Evolutionary conservation across 2,113 vertebrate genomes (phyloP).

Genomic region (Pangasianodon gigas): DNA sequence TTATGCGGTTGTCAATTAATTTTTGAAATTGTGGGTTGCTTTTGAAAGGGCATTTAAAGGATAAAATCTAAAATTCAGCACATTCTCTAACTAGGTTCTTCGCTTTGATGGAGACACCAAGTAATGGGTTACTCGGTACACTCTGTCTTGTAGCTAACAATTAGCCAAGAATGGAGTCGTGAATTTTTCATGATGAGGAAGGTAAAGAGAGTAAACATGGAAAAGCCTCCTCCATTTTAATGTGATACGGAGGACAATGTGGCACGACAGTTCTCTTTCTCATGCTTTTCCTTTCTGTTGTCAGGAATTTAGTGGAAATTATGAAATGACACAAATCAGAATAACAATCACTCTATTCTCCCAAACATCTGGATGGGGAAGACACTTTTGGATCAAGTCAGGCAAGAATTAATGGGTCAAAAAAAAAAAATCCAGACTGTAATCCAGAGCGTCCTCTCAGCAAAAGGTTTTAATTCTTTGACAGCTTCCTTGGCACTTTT

Average conservation of each 20-base stretch:
- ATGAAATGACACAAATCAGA: background rate
- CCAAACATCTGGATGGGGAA: background rate
- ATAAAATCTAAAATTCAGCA: conserved; percentile 33
- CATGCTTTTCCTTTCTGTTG: background rate
- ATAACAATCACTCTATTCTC: background rate
- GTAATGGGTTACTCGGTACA: conserved; percentile 77
- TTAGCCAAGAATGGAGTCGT: conserved; percentile 74
- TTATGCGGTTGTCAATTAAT: too few species aligned
- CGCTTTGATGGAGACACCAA: conserved; percentile 48
- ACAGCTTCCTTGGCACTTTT: background rate
- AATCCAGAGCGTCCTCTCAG: background rate
- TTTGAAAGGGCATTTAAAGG: background rate
- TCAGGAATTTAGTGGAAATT: background rate
- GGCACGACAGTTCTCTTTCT: background rate
- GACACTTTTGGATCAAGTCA: background rate
- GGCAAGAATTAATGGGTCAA: background rate
- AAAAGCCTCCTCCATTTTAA: conserved; percentile 52
- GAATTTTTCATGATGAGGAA: conserved; percentile 77
- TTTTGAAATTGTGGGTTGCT: background rate
- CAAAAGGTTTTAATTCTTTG: background rate
- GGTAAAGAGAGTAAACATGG: conserved; percentile 57
- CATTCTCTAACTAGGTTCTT: conserved; percentile 52
- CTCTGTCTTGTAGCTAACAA: conserved; percentile 76
- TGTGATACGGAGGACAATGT: conserved; percentile 36
- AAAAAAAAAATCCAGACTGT: background rate